Base-by-base conservation (phyloP, 2,113 vertebrate species). In the Propithecus coquereli region DNA sequence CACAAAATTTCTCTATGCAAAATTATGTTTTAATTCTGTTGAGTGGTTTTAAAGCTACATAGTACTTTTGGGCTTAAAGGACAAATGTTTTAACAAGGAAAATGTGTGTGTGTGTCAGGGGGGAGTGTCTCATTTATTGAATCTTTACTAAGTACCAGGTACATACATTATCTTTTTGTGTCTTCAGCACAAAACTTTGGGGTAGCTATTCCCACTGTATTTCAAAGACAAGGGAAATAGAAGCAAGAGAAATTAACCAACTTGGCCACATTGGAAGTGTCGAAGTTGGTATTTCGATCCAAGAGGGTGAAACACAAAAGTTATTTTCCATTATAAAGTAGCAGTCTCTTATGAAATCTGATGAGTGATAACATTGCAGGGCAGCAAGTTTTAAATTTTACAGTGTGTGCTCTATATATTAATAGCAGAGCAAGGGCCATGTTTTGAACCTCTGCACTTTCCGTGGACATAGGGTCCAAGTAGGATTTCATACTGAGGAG, bases 1-100 rank as follows among this genome's bases (percentile, higher is more conserved):
- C 82, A 37, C 8, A 37, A 93, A 43, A 63, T 94, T 45, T 74
- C 6, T 86, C 37, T 23, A 84, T 43, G 74, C 30, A 91, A 92
- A 93, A 92, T 90, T 84, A 82, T 89, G 43, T 92, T 80, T 68
- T 65, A 81, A 76, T 61, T 88, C 22, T 91, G 8, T 71, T 92
- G 16, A 77, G 18, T 73, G n/a, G 77, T 90, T 97, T 94, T 65
- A 87, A 95, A 91, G 34, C 16, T 86, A 45, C 3, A 45, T 43
- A 89, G 14, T 16, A 79, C 14, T 77, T 90, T 74, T 22, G 66
- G 30, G 2, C 30, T 86, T 43, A 23, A 22, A 93, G 9, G n/a
- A 65, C 6, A 34, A 34, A n/a, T 23, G 22, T 65, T 93, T 77
- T 73, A 27, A 43, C 43, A 71, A 1, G 0, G 23, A 37, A 90